phyloP scores from a whole-genome alignment of 2,797 vertebrate species.

The Brachyalestes nurse region DNA sequence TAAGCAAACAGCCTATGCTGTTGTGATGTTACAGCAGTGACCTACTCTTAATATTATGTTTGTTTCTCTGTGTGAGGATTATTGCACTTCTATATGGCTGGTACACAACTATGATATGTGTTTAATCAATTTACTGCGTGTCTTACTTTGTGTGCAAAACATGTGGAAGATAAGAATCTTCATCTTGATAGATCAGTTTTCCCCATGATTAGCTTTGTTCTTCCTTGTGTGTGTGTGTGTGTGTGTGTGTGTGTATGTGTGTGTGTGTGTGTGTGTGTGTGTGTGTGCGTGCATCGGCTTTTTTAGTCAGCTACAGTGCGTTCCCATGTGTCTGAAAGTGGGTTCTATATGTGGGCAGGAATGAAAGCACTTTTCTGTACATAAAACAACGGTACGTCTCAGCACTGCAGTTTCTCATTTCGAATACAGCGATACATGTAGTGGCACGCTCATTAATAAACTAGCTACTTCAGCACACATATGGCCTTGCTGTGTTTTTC shows the following conservation, averaged over 20 bases:
- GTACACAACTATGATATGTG: constrained; percentile 21
- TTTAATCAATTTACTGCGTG: constrained; percentile 21
- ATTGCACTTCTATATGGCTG: not conserved
- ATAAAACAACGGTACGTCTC: constrained; percentile 40
- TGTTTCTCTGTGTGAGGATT: not conserved
- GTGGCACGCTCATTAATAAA: constrained; percentile 58
- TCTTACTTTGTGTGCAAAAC: constrained; percentile 34
- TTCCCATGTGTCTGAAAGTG: constrained; percentile 30
- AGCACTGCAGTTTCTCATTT: constrained; percentile 42
- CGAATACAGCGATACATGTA: constrained; percentile 45
- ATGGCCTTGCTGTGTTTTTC: constrained; percentile 48
- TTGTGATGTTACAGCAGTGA: not conserved
- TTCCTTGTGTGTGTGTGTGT: constrained; percentile 40
- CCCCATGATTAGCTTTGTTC: constrained; percentile 38
- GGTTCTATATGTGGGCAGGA: constrained; percentile 42
- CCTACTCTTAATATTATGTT: not conserved
- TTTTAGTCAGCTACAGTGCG: constrained; percentile 33
- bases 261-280: not conserved
- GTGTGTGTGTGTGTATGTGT: not conserved
- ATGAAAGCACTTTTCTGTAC: constrained; percentile 56
- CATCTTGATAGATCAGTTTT: constrained; percentile 17
- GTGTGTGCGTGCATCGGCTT: constrained; percentile 26
- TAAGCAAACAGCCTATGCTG: constrained; percentile 1
- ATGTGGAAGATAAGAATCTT: constrained; percentile 23
- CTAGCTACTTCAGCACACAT: constrained; percentile 42